Percentiles rank a stretch among this genome's conserved stretches.
These are phyloP conservation scores for Bombus huntii DNA, from an alignment of 1,140 invertebrate species.

Conservation along the genomic window DNA sequence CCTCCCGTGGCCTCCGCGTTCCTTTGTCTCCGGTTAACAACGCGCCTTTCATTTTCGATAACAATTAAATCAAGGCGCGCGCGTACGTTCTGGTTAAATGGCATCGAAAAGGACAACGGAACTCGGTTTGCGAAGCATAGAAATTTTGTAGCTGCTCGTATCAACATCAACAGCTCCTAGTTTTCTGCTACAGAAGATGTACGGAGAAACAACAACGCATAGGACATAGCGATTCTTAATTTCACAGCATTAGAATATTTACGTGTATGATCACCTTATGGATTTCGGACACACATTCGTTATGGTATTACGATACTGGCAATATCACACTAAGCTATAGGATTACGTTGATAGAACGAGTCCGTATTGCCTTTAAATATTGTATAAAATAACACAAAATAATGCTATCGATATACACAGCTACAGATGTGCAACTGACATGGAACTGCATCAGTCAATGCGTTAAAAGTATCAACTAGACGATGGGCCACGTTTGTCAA, in stretches of 20 bases:
- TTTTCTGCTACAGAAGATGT: not conserved
- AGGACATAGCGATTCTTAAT: not conserved
- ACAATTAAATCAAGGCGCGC: slow-evolving; percentile 10
- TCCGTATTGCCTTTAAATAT: not conserved
- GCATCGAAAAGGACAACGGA: not conserved
- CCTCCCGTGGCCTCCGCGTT: not conserved
- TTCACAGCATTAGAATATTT: not conserved
- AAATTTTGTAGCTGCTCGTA: not conserved
- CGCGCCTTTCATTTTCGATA: not conserved
- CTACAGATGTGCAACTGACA: too few relatives aligned
- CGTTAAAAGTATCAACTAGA: not conserved
- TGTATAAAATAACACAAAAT: not conserved
- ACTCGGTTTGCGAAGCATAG: not conserved
- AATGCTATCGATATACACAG: not conserved
- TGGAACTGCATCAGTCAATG: not conserved
- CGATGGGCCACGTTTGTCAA: not conserved
- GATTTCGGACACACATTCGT: too few relatives aligned
- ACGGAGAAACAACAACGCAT: not conserved
- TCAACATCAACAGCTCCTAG: too few relatives aligned
- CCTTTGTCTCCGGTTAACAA: not conserved
- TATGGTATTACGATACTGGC: too few relatives aligned
- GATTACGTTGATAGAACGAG: too few relatives aligned
- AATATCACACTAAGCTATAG: too few relatives aligned
- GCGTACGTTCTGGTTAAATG: not conserved
- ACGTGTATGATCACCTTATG: too few relatives aligned